phyloP scores from a whole-genome alignment of 2,888 invertebrate species.

The Hypsopygia costalis region DNA sequence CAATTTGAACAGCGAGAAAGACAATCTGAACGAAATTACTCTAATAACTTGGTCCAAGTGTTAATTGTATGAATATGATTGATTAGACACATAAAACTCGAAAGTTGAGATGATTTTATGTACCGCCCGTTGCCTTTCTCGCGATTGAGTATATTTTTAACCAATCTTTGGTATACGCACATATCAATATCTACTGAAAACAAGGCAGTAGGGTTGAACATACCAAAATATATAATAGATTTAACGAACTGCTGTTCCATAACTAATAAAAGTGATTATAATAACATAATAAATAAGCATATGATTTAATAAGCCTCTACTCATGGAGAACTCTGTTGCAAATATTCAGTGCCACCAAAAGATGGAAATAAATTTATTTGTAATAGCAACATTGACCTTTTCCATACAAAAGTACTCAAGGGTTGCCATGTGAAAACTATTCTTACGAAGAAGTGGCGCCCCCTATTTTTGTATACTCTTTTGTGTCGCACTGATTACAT shows the following conservation, averaged over 20 bases:
- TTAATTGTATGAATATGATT: slow-evolving; percentile 5
- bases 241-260: slow-evolving; percentile 1
- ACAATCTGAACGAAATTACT: slow-evolving; percentile 9
- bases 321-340: slow-evolving; percentile 6
- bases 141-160: slow-evolving; percentile 24
- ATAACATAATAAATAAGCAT: slow-evolving; percentile 12
- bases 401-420: no score
- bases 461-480: no score
- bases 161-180: slow-evolving; percentile 30
- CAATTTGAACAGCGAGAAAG: slow-evolving; percentile 14
- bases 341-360: no score
- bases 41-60: slow-evolving; percentile 14
- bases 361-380: no score
- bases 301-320: slow-evolving; percentile 20
- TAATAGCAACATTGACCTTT: no score
- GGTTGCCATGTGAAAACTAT: no score
- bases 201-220: neutral
- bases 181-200: slow-evolving; percentile 7
- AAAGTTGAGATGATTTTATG: neutral
- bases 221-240: slow-evolving; percentile 1
- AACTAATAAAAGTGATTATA: slow-evolving; percentile 3
- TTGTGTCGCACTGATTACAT: no score
- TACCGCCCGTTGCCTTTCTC: slow-evolving; percentile 16
- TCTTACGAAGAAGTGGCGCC: no score
- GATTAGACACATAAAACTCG: slow-evolving; percentile 7